These are phyloP conservation scores for Leptocoma aspasia DNA, from an alignment of 2,113 vertebrate genomes.

Conservation along the genomic window DNA sequence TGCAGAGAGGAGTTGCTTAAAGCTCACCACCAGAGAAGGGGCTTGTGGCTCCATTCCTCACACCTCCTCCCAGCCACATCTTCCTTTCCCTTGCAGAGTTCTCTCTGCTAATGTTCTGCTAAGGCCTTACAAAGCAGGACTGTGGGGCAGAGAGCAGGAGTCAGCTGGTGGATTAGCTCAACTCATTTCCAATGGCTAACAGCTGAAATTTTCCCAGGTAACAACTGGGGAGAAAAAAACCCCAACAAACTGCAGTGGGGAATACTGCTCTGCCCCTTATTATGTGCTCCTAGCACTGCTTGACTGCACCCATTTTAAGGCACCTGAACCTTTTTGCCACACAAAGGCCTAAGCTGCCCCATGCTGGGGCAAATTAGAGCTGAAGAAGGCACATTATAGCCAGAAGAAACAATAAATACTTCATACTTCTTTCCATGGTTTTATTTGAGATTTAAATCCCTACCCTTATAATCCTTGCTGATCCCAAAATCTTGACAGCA, in stretches of 20 bases:
- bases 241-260: neutral
- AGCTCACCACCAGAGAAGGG: neutral
- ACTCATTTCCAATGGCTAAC: neutral
- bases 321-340: neutral
- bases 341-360: neutral
- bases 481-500: neutral
- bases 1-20: neutral
- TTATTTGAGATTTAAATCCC: neutral
- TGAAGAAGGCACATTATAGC: neutral
- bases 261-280: neutral
- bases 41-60: neutral
- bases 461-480: neutral
- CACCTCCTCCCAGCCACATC: neutral
- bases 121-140: neutral
- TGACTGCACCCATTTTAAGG: neutral
- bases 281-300: neutral
- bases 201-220: neutral
- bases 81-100: neutral
- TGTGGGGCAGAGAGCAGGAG: neutral
- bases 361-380: neutral
- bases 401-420: neutral
- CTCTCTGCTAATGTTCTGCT: neutral
- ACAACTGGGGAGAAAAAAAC: rapidly evolving
- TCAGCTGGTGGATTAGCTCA: neutral
- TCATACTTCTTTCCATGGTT: neutral